Percentiles rank a stretch among this genome's conserved stretches.
phyloP scores from a whole-genome alignment of 2,888 invertebrate genomes.

The Troglohyphantes excavatus region DNA sequence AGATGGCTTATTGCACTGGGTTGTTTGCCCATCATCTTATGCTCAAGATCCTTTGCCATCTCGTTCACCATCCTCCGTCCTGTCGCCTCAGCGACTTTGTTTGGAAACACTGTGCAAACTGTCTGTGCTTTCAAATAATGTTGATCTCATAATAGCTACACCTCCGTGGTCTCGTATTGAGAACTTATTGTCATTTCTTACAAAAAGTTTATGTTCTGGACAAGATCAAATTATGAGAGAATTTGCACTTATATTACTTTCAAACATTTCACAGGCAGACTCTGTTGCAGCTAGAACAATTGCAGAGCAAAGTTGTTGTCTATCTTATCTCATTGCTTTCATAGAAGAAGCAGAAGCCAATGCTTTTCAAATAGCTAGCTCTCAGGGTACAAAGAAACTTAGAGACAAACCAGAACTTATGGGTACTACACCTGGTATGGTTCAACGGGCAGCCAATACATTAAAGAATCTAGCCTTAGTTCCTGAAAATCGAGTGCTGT shows the following conservation, averaged over 20 bases:
- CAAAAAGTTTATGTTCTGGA: slow-evolving; percentile 93
- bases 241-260: slow-evolving; percentile 97
- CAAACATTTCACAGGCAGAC: slow-evolving; percentile 96
- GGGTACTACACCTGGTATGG: slow-evolving; percentile 99
- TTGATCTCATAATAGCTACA: slow-evolving; percentile 98
- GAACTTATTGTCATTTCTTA: slow-evolving; percentile 93
- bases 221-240: slow-evolving; percentile 95
- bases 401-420: slow-evolving; percentile 99
- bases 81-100: slow-evolving; percentile 96
- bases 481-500: slow-evolving; percentile 94
- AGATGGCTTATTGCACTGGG: slow-evolving; percentile 98
- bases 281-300: slow-evolving; percentile 95
- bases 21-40: slow-evolving; percentile 96
- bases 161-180: slow-evolving; percentile 96
- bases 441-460: slow-evolving; percentile 96
- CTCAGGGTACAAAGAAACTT: slow-evolving; percentile 96
- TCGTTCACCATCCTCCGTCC: slow-evolving; percentile 87
- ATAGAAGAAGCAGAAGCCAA: slow-evolving; percentile 97
- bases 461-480: slow-evolving; percentile 95
- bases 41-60: slow-evolving; percentile 97
- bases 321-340: slow-evolving; percentile 97
- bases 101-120: slow-evolving; percentile 98
- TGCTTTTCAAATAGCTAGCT: slow-evolving; percentile 95
- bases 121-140: slow-evolving; percentile 98
- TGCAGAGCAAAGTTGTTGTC: slow-evolving; percentile 93